Evolutionary conservation across 2,797 vertebrate genomes (phyloP).

Genomic region (Heterohyrax brucei): DNA sequence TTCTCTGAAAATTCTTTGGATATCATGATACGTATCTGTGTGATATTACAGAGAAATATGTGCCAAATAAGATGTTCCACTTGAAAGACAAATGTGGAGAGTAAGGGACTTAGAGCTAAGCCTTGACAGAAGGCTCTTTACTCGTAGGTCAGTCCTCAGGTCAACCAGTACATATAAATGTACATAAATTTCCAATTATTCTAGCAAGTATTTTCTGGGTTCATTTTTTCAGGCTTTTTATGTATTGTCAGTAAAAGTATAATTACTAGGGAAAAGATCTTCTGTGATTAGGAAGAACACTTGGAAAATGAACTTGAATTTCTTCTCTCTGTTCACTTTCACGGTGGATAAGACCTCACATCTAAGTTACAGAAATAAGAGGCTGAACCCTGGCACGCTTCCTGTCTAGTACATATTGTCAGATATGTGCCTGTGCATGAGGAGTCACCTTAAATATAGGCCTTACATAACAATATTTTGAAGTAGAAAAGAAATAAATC

Average conservation of each 20-base stretch:
- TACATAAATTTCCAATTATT: background rate
- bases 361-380: background rate
- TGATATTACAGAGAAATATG: background rate
- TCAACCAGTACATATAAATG: background rate
- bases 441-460: background rate
- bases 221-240: background rate
- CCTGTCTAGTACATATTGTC: background rate
- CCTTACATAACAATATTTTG: background rate
- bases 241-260: background rate
- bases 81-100: background rate
- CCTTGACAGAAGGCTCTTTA: background rate
- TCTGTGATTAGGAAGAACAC: background rate
- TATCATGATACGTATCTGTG: conserved; percentile 22
- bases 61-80: background rate
- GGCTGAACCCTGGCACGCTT: background rate
- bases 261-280: background rate
- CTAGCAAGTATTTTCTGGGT: background rate
- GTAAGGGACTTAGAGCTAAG: background rate
- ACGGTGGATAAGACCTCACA: background rate
- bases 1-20: background rate
- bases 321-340: background rate
- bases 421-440: background rate
- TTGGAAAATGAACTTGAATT: background rate
- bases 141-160: background rate
- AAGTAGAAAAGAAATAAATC: background rate